Evolutionary conservation across 2,113 vertebrate genomes (phyloP).

Genomic region (Micronycteris hirsuta): DNA sequence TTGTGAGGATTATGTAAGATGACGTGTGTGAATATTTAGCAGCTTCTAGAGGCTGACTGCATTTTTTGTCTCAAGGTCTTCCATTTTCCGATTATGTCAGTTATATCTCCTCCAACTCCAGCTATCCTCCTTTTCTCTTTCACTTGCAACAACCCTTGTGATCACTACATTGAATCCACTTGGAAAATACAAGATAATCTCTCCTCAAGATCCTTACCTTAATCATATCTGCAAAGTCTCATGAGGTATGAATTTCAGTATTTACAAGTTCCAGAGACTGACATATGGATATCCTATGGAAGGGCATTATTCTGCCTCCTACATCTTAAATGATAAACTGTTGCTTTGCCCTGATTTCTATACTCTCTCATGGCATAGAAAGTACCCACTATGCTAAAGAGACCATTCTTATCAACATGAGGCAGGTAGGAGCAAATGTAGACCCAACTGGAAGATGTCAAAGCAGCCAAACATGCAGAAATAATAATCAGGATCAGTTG

Average conservation of each 20-base stretch:
- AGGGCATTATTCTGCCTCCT: neutral
- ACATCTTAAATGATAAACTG: neutral
- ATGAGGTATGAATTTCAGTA: too few species aligned
- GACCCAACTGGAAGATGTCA: neutral
- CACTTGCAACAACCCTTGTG: neutral
- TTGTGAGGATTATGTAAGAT: neutral
- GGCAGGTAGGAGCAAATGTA: neutral
- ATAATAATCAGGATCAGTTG: neutral
- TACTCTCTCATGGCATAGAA: neutral
- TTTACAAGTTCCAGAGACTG: neutral
- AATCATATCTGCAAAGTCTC: neutral
- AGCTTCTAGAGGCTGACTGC: neutral
- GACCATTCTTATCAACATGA: neutral
- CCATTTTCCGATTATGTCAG: neutral
- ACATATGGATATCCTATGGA: neutral
- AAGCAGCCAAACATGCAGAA: neutral
- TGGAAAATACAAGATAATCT: neutral
- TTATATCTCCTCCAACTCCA: neutral
- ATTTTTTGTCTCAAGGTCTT: neutral
- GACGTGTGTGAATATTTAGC: neutral
- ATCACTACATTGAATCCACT: neutral
- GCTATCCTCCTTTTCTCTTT: neutral
- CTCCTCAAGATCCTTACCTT: neutral
- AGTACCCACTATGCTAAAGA: neutral
- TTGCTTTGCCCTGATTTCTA: neutral